Base-by-base conservation (phyloP, 2,888 invertebrate genomes). In the Agonopterix heracliana region DNA sequence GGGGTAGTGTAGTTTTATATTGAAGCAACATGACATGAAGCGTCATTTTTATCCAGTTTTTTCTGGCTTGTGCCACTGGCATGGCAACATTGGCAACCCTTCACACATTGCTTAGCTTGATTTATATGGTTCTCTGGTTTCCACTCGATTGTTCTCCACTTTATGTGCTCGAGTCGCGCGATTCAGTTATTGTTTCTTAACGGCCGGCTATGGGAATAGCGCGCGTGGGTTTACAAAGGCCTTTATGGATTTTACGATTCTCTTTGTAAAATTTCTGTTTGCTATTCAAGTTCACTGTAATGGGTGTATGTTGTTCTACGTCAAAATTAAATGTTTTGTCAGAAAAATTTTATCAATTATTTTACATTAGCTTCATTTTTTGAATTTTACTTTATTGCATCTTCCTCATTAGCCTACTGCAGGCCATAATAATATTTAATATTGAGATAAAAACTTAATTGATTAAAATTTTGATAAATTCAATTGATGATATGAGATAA, bases 91-190 rank as follows among this genome's bases (percentile, higher is more conserved):
- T n/a, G n/a, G 74, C 81, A 85, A 85, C 82, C 85, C 86, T 26
- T 26, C 26, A 26, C 26, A 7, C 26, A 83, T 82, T 77, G 80
- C 76, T 84, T 74, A 78, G 74, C 78, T 80, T 86, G 84, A 86
- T 87, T 87, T 87, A 85, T 83, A 82, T 81, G 77, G 81, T 69
- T 80, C 81, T 81, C 80, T 78, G 78, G 82, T 84, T 84, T 81
- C 84, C 76, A 81, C 73, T 78, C 71, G 74, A 86, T 86, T 86
- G 85, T 85, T 85, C 81, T 80, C 75, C 59, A 72, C 66, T 79
- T 82, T 80, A 81, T 80, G 73, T 72, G 77, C 74, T 69, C 71
- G 66, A 68, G 63, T 67, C 70, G 69, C 70, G 75, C 73, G 67
- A 71, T 71, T 78, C 73, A 74, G 74, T 78, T 80, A 82, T 86